Base-by-base conservation (phyloP, 2,888 invertebrate genomes). In the Habrosyne pyritoides region DNA sequence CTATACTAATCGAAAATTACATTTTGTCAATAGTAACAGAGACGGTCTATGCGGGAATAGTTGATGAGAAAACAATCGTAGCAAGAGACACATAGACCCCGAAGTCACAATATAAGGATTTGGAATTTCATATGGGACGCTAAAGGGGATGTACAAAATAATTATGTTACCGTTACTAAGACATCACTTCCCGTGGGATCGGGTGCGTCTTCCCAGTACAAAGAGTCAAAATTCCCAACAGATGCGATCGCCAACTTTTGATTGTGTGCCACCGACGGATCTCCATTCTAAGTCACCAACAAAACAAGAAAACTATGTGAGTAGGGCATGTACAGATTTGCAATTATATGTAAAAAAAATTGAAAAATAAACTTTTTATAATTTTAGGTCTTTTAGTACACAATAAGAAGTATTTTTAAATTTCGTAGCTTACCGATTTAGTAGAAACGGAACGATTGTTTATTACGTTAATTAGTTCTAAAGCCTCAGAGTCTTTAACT, bases 281-380 rank as follows among this genome's bases (percentile, higher is more conserved):
- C 70, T 80, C 48, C 67, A 74, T 0, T 73, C 74, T 24, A 85
- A 62, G 58, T 82, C 70, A 22, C 60, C 66, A 76, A 76, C 10
- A 81, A 52, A 24, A 84, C 2, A 33, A n/a, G 3, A 54, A 21
- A 70, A 66, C 46, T n/a, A n/a, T n/a, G n/a, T n/a, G n/a, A n/a
- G n/a, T n/a, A n/a, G n/a, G n/a, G n/a, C n/a, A n/a, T n/a, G n/a
- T n/a, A n/a, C n/a, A n/a, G n/a, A n/a, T n/a, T n/a, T n/a, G 83
- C 64, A 52, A 77, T 3, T n/a, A 4, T 5, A n/a, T 33, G n/a
- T 0, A 33, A 33, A 0, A 33, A n/a, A n/a, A n/a, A n/a, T n/a
- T n/a, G n/a, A n/a, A n/a, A n/a, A n/a, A n/a, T n/a, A n/a, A n/a
- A n/a, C n/a, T n/a, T n/a, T n/a, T n/a, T n/a, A n/a, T n/a, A n/a